A percentile compares a stretch with the other conserved stretches of the same genome.
Conservation (phyloP, 2,888 invertebrate genomes). For the Arctia plantaginis region DNA sequence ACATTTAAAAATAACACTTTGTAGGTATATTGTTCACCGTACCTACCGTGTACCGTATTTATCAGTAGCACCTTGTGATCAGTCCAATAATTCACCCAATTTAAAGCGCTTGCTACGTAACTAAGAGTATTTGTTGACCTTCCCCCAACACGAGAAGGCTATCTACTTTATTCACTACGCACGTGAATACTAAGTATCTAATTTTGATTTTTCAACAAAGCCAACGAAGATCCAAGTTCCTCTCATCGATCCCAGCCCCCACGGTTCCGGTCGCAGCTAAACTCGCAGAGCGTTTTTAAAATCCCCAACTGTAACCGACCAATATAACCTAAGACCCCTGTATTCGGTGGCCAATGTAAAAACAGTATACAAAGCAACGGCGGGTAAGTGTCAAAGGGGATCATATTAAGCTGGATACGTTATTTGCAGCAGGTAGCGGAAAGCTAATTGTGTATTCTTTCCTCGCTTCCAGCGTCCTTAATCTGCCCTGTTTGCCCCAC, state of each 20-base stretch:
- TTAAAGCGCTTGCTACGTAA: constrained; percentile 23
- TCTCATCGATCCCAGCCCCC: constrained; percentile 80
- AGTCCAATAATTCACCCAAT: constrained; percentile 20
- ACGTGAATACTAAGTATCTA: constrained; percentile 82
- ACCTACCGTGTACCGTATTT: neutral
- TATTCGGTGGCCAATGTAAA: constrained; percentile 54
- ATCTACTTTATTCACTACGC: constrained; percentile 57
- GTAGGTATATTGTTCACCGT: neutral
- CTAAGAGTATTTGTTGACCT: constrained; percentile 37
- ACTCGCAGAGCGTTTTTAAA: constrained; percentile 79
- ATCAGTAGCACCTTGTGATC: constrained; percentile 10
- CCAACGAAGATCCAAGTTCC: constrained; percentile 74
- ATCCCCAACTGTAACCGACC: constrained; percentile 76
- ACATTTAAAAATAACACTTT: neutral
- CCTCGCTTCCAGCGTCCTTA: constrained; percentile 84
- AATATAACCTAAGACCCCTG: constrained; percentile 62
- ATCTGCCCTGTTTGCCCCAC: constrained; percentile 78
- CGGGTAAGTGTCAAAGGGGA: constrained; percentile 59
- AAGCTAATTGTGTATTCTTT: constrained; percentile 87
- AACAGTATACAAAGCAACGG: constrained; percentile 42
- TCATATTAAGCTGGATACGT: constrained; percentile 74
- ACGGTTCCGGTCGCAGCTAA: constrained; percentile 81
- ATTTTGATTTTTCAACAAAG: constrained; percentile 84
- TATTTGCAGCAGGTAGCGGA: constrained; percentile 83
- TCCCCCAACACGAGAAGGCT: constrained; percentile 54